Percentiles rank a stretch among this genome's conserved stretches.
Evolutionary conservation across 2,797 vertebrate genomes (phyloP).

Genomic region (Acanthopagrus latus): DNA sequence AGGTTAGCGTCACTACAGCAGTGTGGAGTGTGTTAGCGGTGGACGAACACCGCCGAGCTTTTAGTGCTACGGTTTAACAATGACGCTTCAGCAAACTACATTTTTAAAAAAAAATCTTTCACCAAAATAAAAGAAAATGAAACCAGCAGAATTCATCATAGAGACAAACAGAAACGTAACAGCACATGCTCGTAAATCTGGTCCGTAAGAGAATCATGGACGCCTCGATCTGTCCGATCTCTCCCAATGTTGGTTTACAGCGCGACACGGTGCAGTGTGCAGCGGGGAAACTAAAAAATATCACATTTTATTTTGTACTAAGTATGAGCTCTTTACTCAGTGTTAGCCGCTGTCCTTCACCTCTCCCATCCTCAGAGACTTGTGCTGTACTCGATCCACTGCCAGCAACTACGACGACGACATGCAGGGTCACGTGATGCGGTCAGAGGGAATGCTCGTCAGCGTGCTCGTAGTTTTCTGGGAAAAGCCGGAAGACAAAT

Average conservation of each 20-base stretch:
- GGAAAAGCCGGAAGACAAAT: slow-evolving; percentile 70
- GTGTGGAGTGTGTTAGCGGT: slow-evolving; percentile 37
- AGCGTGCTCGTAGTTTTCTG: slow-evolving; percentile 51
- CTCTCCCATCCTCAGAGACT: slow-evolving; percentile 46
- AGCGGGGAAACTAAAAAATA: neutral
- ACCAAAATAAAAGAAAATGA: slow-evolving; percentile 32
- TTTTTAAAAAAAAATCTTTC: neutral
- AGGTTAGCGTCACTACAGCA: slow-evolving; percentile 49
- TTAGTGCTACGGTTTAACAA: slow-evolving; percentile 63
- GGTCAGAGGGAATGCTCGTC: slow-evolving; percentile 58
- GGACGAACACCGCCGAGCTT: slow-evolving; percentile 42
- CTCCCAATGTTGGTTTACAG: slow-evolving; percentile 61
- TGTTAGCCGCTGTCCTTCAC: slow-evolving; percentile 36
- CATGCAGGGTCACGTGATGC: slow-evolving; percentile 66
- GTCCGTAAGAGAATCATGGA: slow-evolving; percentile 59
- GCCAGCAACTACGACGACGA: slow-evolving; percentile 62
- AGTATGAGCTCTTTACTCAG: slow-evolving; percentile 48
- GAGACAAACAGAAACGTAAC: slow-evolving; percentile 63
- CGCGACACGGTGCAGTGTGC: slow-evolving; percentile 73
- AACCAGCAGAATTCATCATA: slow-evolving; percentile 59
- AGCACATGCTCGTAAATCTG: slow-evolving; percentile 76
- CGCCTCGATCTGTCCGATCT: neutral
- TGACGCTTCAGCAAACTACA: slow-evolving; percentile 25
- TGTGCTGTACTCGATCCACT: slow-evolving; percentile 50
- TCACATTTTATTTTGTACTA: slow-evolving; percentile 57